Evolutionary conservation across 2,888 invertebrate genomes (phyloP), one percentile per base, ranked within the genome.

Genomic region (Protula sp.): DNA sequence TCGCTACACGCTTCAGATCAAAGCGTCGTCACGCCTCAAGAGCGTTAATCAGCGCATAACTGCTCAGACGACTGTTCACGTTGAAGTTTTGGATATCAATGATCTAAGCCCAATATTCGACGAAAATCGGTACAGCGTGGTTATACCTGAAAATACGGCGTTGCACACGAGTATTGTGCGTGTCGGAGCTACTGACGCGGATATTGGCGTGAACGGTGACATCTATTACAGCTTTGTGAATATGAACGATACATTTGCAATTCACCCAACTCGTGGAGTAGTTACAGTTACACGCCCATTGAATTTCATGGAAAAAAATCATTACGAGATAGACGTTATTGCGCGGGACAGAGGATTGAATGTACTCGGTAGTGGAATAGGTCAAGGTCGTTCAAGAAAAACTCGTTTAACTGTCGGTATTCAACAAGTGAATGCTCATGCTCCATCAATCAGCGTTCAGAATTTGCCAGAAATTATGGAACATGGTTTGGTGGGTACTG

Each of bases 71-170:
- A 65, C 69, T 59, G 89, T 94, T 14, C 82, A 87, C 30, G 67
- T 79, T 9, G 69, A 65, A 48, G 76, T 83, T 9, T 64, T 73
- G 38, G 83, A 83, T 70, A 67, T 75, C 54, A 83, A 83, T 66
- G 97, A 97, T 81, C 86, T 95, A 67, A 91, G 89, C 80, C 98
- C 98, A 47, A 84, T 97, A 31, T 98, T 98, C 83, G 91, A 91
- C 79, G 91, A 91, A 28, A 89, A 88, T 54, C 89, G 89, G 69
- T 97, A 97, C 82, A 89, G 89, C 74, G 88, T 88, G 53, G 87
- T 87, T n/a, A 88, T 97, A 48, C 87, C 88, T 27, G 95, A 95
- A 81, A 94, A 95, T 80, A 88, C 89, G 61, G 88, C 91, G 14
- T 83, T 92, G 60, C 92, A 94, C 81, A 86, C 87, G 59, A 91